These are phyloP conservation scores for Epicampocera succincta DNA, from an alignment of 2,888 invertebrate genomes.

Conservation along the genomic window DNA sequence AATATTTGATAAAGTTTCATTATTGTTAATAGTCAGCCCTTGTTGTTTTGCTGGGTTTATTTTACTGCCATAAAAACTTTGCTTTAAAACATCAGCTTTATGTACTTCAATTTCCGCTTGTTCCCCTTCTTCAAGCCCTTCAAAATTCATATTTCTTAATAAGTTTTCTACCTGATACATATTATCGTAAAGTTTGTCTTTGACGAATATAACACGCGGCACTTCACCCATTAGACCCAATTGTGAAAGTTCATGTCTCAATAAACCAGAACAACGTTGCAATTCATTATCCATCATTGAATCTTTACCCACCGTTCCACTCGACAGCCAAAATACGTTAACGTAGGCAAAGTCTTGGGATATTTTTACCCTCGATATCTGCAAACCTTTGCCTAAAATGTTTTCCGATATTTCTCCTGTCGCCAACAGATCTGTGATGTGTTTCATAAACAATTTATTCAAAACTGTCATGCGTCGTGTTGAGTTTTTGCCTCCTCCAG, in stretches of 20 bases:
- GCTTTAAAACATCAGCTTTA: constrained; percentile 45
- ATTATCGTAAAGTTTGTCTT: constrained; percentile 84
- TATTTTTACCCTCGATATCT: constrained; percentile 88
- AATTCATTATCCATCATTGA: constrained; percentile 84
- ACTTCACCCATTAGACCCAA: constrained; percentile 89
- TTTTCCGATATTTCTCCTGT: constrained; percentile 86
- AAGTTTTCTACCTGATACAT: constrained; percentile 84
- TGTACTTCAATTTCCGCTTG: constrained; percentile 46
- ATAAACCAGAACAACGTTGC: constrained; percentile 83
- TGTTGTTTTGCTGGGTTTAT: constrained; percentile 61
- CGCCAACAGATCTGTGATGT: constrained; percentile 90
- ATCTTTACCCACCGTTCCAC: constrained; percentile 78
- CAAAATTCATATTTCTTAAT: constrained; percentile 86
- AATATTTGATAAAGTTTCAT: not conserved
- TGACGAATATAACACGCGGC: constrained; percentile 88
- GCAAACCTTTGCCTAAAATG: constrained; percentile 85
- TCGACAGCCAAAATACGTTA: constrained; percentile 88
- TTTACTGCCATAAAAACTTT: constrained; percentile 68
- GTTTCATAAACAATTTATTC: constrained; percentile 91
- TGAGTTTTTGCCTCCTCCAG: constrained; percentile 82
- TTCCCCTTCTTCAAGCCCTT: constrained; percentile 84
- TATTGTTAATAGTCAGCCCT: not conserved
- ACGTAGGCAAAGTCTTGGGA: constrained; percentile 86
- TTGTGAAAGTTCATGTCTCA: constrained; percentile 88
- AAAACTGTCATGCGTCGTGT: constrained; percentile 85